A percentile compares a stretch with the other conserved stretches of the same genome.
Evolutionary conservation across 2,888 invertebrate species (phyloP).

Genomic region (Elysia crispata): DNA sequence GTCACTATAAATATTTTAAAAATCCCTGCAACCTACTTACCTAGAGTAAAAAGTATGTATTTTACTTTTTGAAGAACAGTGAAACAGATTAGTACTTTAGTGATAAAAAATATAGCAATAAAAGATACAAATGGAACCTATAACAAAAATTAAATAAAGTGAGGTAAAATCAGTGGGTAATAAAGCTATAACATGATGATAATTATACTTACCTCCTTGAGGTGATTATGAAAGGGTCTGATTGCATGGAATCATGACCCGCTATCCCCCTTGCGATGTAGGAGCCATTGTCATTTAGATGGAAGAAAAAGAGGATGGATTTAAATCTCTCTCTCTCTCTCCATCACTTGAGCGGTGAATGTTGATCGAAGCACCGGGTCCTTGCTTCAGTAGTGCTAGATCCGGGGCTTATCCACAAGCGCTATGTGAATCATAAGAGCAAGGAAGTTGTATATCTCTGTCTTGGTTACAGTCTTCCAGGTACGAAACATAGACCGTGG

Average conservation of each 20-base stretch:
- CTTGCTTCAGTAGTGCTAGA: background rate
- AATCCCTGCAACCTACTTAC: too few species aligned
- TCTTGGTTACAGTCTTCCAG: background rate
- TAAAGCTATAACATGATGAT: too few species aligned
- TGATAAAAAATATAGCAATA: too few species aligned
- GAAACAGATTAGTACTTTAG: too few species aligned
- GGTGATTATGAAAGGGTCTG: background rate
- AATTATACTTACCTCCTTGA: background rate
- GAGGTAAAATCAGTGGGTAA: too few species aligned
- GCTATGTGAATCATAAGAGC: background rate
- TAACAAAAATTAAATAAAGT: too few species aligned
- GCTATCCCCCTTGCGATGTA: background rate
- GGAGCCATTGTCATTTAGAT: constrained; percentile 4
- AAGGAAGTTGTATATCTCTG: background rate
- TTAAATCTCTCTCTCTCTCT: constrained; percentile 7
- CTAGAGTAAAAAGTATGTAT: too few species aligned
- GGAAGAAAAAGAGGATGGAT: background rate
- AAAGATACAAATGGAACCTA: too few species aligned
- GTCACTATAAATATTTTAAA: too few species aligned
- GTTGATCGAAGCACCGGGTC: background rate
- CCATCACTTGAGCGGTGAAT: background rate
- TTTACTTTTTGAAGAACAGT: too few species aligned
- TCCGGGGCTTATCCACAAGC: background rate
- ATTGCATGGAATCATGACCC: constrained; percentile 6
- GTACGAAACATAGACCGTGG: background rate